These are phyloP conservation scores for Syngnathus floridae DNA, from an alignment of 2,113 vertebrate genomes.

Conservation along the genomic window DNA sequence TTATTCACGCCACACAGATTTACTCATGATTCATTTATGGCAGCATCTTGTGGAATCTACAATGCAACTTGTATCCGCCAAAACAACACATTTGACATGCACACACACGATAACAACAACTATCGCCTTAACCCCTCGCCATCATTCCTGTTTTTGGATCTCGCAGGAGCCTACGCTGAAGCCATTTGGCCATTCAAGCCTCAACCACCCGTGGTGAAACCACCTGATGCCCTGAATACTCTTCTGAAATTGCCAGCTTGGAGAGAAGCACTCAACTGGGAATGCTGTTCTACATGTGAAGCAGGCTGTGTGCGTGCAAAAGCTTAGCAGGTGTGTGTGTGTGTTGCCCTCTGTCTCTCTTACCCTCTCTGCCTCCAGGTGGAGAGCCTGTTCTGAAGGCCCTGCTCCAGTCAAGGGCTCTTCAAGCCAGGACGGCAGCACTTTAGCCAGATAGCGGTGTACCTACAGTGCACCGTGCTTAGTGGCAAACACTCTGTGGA, in stretches of 20 bases:
- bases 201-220: constrained; percentile 38
- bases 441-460: constrained; percentile 47
- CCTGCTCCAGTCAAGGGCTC: constrained; percentile 57
- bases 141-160: constrained; percentile 21
- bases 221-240: constrained; percentile 57
- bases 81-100: background rate
- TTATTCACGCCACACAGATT: constrained; percentile 76
- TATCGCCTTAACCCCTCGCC: background rate
- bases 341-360: constrained; percentile 34
- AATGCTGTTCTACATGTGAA: constrained; percentile 63
- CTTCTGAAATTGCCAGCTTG: constrained; percentile 58
- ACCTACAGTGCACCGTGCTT: constrained; percentile 34
- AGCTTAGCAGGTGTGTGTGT: constrained; percentile 9
- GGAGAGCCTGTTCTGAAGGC: constrained; percentile 57
- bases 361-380: constrained; percentile 54
- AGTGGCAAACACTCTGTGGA: constrained; percentile 38
- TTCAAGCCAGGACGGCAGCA: constrained; percentile 41
- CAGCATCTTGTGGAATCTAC: constrained; percentile 70
- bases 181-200: constrained; percentile 51
- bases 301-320: constrained; percentile 48
- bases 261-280: constrained; percentile 59
- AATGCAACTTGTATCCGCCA: constrained; percentile 67
- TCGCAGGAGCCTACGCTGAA: constrained; percentile 24
- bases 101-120: background rate
- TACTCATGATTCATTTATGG: constrained; percentile 74